Evolutionary conservation across 2,113 vertebrate genomes (phyloP).

Genomic region (Andinoacara biseriatus): DNA sequence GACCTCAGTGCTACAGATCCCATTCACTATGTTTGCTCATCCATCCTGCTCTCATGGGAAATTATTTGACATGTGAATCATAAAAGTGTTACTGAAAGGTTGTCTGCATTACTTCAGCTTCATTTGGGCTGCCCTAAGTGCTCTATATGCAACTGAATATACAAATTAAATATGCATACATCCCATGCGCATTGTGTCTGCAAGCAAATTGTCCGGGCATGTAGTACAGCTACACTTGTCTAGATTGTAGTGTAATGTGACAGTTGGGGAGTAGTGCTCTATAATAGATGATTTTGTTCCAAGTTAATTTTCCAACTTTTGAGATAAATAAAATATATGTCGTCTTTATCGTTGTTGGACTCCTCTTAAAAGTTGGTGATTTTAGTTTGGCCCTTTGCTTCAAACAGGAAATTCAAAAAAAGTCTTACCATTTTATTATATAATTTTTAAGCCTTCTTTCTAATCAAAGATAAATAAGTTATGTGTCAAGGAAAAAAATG

Average conservation of each 20-base stretch:
- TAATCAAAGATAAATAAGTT: background rate
- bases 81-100: conserved; percentile 16
- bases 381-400: background rate
- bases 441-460: background rate
- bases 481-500: background rate
- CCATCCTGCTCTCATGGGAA: background rate
- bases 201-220: background rate
- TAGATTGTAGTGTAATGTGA: background rate
- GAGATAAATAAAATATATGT: background rate
- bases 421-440: background rate
- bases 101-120: conserved; percentile 2
- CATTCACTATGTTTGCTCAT: background rate
- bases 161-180: conserved; percentile 1
- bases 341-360: background rate
- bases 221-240: background rate
- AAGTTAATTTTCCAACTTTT: background rate
- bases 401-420: background rate
- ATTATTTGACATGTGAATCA: conserved; percentile 32
- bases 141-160: conserved; percentile 22
- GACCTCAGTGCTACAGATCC: background rate
- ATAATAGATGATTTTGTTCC: background rate
- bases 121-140: conserved; percentile 1
- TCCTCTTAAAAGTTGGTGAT: background rate
- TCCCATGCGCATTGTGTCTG: background rate
- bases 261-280: background rate